Percentiles rank a stretch among this genome's conserved stretches.
Conservation (phyloP, 1,140 invertebrate species). For the Drosophila dunni region DNA sequence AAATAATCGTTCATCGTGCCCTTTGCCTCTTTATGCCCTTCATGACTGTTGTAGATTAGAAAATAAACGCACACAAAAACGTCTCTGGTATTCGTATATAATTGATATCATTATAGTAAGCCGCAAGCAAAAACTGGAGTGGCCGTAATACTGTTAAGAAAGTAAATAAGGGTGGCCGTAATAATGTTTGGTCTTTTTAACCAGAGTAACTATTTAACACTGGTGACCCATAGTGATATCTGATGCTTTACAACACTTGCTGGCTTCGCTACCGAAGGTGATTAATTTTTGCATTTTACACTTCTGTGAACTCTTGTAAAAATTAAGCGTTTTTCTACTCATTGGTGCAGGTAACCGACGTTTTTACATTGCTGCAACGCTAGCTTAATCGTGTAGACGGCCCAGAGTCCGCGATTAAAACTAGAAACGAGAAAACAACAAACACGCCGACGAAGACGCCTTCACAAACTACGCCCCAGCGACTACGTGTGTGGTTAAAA, state of each 20-base stretch:
- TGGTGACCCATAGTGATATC: constrained; percentile 24
- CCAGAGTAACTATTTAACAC: background rate
- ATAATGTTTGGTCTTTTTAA: too few relatives aligned
- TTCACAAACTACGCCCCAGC: constrained; percentile 64
- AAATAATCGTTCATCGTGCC: too few relatives aligned
- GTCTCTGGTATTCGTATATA: too few relatives aligned
- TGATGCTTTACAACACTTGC: constrained; percentile 25
- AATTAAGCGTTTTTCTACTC: constrained; percentile 22
- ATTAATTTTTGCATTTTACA: constrained; percentile 62
- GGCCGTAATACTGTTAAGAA: too few relatives aligned
- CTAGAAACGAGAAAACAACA: constrained; percentile 28
- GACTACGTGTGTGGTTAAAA: constrained; percentile 66
- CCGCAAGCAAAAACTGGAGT: too few relatives aligned
- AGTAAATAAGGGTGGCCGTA: too few relatives aligned
- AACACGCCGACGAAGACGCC: constrained; percentile 22
- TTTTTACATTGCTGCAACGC: constrained; percentile 36
- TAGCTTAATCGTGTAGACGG: constrained; percentile 93
- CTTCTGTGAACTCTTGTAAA: constrained; percentile 45
- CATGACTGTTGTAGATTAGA: too few relatives aligned
- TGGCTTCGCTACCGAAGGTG: constrained; percentile 32
- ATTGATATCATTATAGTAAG: too few relatives aligned
- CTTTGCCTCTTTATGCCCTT: too few relatives aligned
- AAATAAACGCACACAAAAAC: too few relatives aligned
- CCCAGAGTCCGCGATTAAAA: constrained; percentile 94
- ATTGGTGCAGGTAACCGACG: constrained; percentile 39